Conservation (phyloP, 2,888 invertebrate species). For the Eupithecia insigniata region DNA sequence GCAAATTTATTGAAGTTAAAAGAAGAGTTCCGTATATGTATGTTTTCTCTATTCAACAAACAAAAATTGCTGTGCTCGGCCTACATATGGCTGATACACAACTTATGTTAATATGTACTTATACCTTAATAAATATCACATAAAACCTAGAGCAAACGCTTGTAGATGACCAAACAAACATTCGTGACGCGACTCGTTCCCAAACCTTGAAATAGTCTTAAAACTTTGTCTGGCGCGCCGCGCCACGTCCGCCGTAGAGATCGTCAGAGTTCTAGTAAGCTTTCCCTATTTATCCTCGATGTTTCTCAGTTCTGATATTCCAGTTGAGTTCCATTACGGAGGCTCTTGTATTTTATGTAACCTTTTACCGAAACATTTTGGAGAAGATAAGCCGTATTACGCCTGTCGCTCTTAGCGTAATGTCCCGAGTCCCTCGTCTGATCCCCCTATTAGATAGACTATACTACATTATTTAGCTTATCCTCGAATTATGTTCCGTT, state of each 20-base stretch:
- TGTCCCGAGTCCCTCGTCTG: background rate
- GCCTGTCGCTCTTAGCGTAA: constrained; percentile 7
- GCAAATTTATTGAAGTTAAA: no score
- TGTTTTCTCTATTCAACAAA: no score
- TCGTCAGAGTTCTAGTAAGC: background rate
- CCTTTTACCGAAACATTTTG: background rate
- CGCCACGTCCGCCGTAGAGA: background rate
- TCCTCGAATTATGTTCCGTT: background rate
- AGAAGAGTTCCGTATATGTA: no score
- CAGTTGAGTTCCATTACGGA: background rate
- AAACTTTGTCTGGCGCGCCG: background rate
- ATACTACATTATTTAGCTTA: background rate
- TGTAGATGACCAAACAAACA: background rate
- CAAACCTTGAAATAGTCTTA: background rate
- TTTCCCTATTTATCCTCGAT: background rate
- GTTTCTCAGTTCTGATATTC: background rate
- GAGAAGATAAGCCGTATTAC: constrained; percentile 19
- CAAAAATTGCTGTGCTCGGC: no score
- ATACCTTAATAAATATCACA: no score
- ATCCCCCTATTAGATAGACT: constrained; percentile 2
- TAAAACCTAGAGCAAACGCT: no score
- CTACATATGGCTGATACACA: no score
- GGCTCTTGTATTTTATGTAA: background rate
- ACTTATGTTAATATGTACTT: no score
- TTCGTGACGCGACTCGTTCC: background rate